Evolutionary conservation across 2,888 invertebrate species (phyloP), one percentile per base, ranked within the genome.

Genomic region (Archips crataeganus): DNA sequence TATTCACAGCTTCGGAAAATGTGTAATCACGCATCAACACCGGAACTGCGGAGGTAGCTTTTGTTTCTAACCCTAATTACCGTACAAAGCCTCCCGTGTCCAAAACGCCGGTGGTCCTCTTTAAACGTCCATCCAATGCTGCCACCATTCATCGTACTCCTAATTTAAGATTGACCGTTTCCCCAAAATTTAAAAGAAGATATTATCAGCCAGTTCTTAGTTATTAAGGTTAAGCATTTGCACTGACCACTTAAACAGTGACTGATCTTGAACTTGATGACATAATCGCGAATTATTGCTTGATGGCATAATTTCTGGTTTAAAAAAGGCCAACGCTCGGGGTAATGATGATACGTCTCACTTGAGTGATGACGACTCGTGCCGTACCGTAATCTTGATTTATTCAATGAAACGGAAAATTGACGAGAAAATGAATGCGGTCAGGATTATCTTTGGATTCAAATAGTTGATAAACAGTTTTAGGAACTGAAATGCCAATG

Each of bases 321-420:
- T 54, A 34, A 39, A 8, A 73, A 61, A 72, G 71, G 72, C 64
- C 71, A 72, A 64, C 51, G 72, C 10, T 65, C 74, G 75, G 70
- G 75, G 76, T 77, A 75, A 77, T 76, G 61, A 70, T 60, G 63
- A 60, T 69, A 69, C 70, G 79, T 81, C 77, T 78, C 85, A 83
- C 86, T 88, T 87, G 85, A 90, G 60, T 81, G 77, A 78, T 47
- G 77, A 77, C 82, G 87, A 86, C 92, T 90, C 90, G 93, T 93
- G 92, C 91, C 85, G 85, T 93, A 92, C 89, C 85, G 77, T 78
- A 74, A 72, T 74, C 67, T 84, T 85, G 83, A 78, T 85, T 85
- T 83, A 82, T 78, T 81, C 91, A 93, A 84, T 90, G 84, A 85
- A 85, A 91, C 86, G 90, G 93, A 93, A 94, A 93, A 89, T 88